These are phyloP conservation scores for Amazona guildingii DNA, from an alignment of 2,113 vertebrate genomes.

Conservation along the genomic window DNA sequence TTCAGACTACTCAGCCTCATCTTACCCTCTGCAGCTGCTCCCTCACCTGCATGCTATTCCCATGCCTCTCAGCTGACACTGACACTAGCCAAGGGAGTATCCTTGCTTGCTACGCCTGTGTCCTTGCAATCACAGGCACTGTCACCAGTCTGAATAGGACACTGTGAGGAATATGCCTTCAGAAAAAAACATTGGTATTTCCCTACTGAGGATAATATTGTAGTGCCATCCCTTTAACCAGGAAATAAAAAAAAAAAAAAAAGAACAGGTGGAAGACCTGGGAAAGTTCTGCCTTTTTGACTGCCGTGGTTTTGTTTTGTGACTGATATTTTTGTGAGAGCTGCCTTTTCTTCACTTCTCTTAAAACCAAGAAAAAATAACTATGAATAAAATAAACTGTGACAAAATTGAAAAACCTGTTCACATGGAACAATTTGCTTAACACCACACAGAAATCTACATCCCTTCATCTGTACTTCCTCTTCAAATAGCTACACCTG, in stretches of 20 bases:
- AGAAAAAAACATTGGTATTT: background rate
- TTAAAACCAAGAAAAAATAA: background rate
- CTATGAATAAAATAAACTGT: background rate
- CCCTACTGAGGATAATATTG: background rate
- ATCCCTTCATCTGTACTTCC: background rate
- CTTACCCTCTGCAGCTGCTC: background rate
- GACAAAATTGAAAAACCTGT: background rate
- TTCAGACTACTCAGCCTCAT: background rate
- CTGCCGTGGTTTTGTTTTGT: accelerated
- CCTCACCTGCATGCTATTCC: background rate
- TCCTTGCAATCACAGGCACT: background rate
- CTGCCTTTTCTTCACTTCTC: background rate
- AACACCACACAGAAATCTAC: background rate
- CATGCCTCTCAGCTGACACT: background rate
- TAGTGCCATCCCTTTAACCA: background rate
- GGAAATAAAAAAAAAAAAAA: background rate
- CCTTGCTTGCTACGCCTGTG: background rate
- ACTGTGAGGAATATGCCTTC: accelerated
- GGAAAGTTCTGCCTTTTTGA: background rate
- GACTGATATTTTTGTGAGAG: background rate
- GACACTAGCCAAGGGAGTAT: background rate
- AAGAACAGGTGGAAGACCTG: background rate
- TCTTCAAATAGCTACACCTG: background rate
- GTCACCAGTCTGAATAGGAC: accelerated
- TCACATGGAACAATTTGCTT: background rate